phyloP scores from a whole-genome alignment of 2,797 vertebrate genomes.

The Schizothorax lantsangensis region DNA sequence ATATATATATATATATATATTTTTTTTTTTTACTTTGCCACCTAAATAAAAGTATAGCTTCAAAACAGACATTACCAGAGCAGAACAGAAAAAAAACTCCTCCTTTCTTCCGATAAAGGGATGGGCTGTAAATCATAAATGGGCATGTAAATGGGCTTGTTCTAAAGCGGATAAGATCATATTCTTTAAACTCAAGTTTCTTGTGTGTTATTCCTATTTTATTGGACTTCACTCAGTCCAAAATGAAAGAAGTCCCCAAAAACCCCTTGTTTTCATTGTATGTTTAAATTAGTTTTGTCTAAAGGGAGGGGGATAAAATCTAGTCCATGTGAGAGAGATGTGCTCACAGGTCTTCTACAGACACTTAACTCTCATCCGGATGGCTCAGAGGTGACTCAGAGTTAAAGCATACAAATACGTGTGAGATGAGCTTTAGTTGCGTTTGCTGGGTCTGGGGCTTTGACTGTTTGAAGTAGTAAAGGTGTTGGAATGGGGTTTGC shows the following conservation, averaged over 20 bases:
- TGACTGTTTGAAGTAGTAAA: conserved; percentile 14
- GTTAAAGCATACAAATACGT: not conserved
- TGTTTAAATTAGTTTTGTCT: conserved; percentile 21
- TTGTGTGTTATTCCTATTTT: not conserved
- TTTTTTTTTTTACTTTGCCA: not conserved
- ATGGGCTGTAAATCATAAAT: not conserved
- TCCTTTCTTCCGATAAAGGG: not conserved
- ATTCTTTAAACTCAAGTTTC: not conserved
- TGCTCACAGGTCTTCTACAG: not conserved
- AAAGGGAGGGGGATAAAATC: not conserved
- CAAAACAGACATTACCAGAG: not conserved
- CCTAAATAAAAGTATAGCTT: not conserved
- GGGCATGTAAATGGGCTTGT: too few relatives aligned
- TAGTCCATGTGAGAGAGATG: not conserved
- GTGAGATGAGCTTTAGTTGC: conserved; percentile 32
- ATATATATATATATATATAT: too few relatives aligned
- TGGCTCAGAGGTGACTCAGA: conserved; percentile 42
- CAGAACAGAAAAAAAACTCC: not conserved
- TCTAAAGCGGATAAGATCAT: not conserved
- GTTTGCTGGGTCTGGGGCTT: conserved; percentile 31
- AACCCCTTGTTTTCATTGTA: not conserved
- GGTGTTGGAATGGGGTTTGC: conserved; percentile 41
- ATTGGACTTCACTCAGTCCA: not conserved
- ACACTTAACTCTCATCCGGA: not conserved
- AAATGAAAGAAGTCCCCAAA: not conserved